Evolutionary conservation across 92 coral and sea anemone species (phyloP).

Genomic region (Phenganax stokvisi): DNA sequence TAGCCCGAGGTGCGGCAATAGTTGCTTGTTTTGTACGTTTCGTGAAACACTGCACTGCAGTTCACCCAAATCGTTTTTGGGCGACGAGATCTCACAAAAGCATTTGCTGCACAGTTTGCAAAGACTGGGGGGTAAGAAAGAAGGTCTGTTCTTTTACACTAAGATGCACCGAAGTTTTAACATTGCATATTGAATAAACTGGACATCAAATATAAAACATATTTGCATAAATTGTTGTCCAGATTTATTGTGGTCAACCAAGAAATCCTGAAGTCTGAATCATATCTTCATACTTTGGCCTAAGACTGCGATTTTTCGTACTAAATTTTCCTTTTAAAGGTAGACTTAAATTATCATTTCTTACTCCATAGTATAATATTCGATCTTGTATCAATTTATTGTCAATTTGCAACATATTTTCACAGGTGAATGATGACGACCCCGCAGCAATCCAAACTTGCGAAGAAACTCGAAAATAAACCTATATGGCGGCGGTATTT

Average conservation of each 20-base stretch:
- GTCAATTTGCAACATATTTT: not conserved
- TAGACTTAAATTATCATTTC: not conserved
- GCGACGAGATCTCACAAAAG: not conserved
- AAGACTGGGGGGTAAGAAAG: not conserved
- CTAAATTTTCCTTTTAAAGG: not conserved
- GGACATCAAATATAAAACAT: not conserved
- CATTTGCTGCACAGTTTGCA: too few relatives aligned
- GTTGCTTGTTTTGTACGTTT: not conserved
- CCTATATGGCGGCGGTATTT: slow-evolving; percentile 30
- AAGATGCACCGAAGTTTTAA: not conserved
- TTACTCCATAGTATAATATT: not conserved
- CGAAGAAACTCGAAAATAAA: not conserved
- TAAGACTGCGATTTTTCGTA: not conserved
- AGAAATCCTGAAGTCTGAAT: slow-evolving; percentile 4
- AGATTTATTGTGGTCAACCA: slow-evolving; percentile 5
- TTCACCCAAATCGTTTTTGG: not conserved
- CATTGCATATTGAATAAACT: not conserved
- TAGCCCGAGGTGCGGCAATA: not conserved
- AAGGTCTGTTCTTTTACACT: not conserved
- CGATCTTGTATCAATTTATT: not conserved
- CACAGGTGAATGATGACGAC: not conserved
- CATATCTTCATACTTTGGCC: not conserved
- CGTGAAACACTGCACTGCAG: not conserved
- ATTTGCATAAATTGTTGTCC: slow-evolving; percentile 4
- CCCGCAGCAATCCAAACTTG: not conserved